Evolutionary conservation across 2,113 vertebrate species (phyloP).

Genomic region (Clarias macrocephalus): DNA sequence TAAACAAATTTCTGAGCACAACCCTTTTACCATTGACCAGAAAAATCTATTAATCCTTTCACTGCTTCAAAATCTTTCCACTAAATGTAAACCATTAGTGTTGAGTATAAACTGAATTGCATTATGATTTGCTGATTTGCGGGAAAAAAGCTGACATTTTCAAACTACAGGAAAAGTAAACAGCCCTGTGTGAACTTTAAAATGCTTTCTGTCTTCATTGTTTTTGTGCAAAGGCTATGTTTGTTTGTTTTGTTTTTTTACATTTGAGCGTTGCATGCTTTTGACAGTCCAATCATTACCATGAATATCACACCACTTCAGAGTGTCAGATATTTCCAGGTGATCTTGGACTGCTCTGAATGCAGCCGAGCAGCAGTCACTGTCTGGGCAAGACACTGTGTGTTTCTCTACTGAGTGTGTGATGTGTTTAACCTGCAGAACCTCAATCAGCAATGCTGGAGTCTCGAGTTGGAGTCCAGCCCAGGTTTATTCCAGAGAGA

Average conservation of each 20-base stretch:
- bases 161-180: slow-evolving; percentile 13
- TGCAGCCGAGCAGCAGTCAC: not conserved
- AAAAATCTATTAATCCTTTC: not conserved
- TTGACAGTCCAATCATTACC: not conserved
- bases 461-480: slow-evolving; percentile 23
- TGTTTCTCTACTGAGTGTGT: slow-evolving; percentile 12
- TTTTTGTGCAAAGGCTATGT: not conserved
- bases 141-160: slow-evolving; percentile 14
- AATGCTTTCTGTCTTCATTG: not conserved
- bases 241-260: not conserved
- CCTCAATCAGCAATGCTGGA: slow-evolving; percentile 38
- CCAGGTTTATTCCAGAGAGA: slow-evolving; percentile 37
- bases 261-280: not conserved
- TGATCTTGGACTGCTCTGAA: not conserved
- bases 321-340: not conserved
- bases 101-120: not conserved
- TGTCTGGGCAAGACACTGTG: slow-evolving; percentile 6
- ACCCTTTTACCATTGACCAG: not conserved
- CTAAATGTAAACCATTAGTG: slow-evolving; percentile 4
- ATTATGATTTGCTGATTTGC: slow-evolving; percentile 10
- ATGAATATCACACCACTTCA: slow-evolving; percentile 12
- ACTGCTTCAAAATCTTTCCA: not conserved
- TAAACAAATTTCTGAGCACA: slow-evolving; percentile 1
- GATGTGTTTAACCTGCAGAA: slow-evolving; percentile 47
- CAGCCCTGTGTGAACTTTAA: slow-evolving; percentile 5